Conservation (phyloP, 2,888 invertebrate genomes). For the Xestia ashworthii region DNA sequence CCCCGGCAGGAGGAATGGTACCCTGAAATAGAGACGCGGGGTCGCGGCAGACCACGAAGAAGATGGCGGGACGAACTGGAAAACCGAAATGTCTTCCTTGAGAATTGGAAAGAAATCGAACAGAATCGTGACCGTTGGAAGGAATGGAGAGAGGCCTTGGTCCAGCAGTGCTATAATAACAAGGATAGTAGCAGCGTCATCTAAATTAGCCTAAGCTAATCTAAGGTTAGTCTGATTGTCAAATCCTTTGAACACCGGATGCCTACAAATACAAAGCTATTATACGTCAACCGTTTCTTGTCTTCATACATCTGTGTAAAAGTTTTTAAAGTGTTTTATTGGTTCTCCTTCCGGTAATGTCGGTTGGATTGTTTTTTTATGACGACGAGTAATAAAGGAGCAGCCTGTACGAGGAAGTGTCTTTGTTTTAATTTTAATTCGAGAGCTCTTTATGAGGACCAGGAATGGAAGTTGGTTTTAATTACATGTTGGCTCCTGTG, state of each 20-base stretch:
- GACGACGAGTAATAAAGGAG: constrained; percentile 47
- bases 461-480: constrained; percentile 22
- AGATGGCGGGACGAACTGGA: too few species aligned
- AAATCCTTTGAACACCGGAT: constrained; percentile 27
- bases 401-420: constrained; percentile 49
- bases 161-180: too few species aligned
- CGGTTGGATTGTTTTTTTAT: constrained; percentile 43
- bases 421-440: constrained; percentile 53
- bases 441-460: constrained; percentile 1
- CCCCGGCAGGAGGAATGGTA: too few species aligned
- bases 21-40: too few species aligned
- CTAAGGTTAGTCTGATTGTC: not conserved
- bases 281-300: constrained; percentile 25
- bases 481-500: constrained; percentile 23
- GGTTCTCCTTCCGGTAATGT: constrained; percentile 51
- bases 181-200: not conserved
- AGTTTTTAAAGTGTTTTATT: constrained; percentile 58
- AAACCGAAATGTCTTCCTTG: too few species aligned
- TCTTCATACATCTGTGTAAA: constrained; percentile 50
- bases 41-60: too few species aligned
- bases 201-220: not conserved
- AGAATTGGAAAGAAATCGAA: too few species aligned
- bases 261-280: constrained; percentile 11
- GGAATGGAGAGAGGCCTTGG: too few species aligned
- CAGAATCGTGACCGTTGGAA: too few species aligned